Percentiles rank a stretch among this genome's conserved stretches.
Evolutionary conservation across 1,140 invertebrate species (phyloP).

Genomic region (Theocolax elegans): DNA sequence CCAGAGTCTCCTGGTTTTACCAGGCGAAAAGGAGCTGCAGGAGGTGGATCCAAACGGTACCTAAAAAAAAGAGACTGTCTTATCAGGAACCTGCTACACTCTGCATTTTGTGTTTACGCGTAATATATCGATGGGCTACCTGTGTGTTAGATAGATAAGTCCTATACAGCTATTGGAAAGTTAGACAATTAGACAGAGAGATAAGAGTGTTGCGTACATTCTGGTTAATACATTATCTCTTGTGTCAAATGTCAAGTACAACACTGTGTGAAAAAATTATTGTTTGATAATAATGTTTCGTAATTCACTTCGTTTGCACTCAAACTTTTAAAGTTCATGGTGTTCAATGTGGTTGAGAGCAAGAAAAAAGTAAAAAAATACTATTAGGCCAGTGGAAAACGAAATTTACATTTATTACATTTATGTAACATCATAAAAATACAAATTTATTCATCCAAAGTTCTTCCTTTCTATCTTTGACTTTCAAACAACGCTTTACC

Average conservation of each 20-base stretch:
- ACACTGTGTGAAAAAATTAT: background rate
- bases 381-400: too few relatives aligned
- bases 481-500: background rate
- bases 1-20: too few relatives aligned
- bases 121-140: too few relatives aligned
- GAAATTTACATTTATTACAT: too few relatives aligned
- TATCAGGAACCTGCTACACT: too few relatives aligned
- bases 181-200: background rate
- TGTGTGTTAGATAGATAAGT: too few relatives aligned
- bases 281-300: slow-evolving; percentile 2
- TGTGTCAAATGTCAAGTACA: slow-evolving; percentile 23
- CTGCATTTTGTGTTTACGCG: too few relatives aligned
- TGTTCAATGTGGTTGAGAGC: background rate
- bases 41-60: too few relatives aligned
- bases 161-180: too few relatives aligned
- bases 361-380: slow-evolving; percentile 3
- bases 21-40: too few relatives aligned
- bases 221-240: slow-evolving; percentile 3
- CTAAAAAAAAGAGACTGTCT: too few relatives aligned
- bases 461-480: background rate
- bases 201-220: background rate
- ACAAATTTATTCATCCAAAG: slow-evolving; percentile 15
- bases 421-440: slow-evolving; percentile 6
- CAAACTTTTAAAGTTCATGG: background rate
- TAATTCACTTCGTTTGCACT: background rate